These are phyloP conservation scores for Aleadryas rufinucha DNA, from an alignment of 2,113 vertebrate genomes.

Conservation along the genomic window DNA sequence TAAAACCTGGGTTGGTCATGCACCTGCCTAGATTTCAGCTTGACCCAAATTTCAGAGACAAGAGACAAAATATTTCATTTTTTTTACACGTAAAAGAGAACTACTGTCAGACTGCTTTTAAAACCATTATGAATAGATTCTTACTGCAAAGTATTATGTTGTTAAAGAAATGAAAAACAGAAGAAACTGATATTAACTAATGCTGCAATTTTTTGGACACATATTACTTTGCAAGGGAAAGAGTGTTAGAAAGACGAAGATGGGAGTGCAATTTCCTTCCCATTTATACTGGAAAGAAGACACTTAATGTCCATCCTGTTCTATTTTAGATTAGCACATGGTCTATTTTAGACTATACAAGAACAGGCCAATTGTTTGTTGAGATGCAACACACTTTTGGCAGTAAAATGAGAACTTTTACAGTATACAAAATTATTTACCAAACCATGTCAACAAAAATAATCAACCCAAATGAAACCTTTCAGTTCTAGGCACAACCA, in stretches of 20 bases:
- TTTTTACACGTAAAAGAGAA: background rate
- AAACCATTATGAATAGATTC: background rate
- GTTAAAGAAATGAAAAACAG: background rate
- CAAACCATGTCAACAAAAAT: background rate
- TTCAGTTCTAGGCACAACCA: background rate
- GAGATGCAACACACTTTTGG: background rate
- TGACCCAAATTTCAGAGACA: background rate
- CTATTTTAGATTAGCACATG: background rate
- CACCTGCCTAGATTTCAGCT: background rate
- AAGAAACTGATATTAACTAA: background rate
- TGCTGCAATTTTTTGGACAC: background rate
- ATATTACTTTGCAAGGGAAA: background rate
- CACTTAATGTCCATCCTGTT: background rate
- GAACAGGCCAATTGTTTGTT: background rate
- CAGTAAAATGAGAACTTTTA: background rate
- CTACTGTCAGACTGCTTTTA: background rate
- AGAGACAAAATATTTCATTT: background rate
- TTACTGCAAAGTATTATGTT: background rate
- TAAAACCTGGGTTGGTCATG: background rate
- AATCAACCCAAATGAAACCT: background rate
- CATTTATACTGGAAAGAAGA: background rate
- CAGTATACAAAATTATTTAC: background rate
- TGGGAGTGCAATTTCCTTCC: background rate
- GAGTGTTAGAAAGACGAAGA: background rate
- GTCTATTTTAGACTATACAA: background rate